These are phyloP conservation scores for Drosophila lacteicornis DNA, from an alignment of 1,140 invertebrate species.

Conservation along the genomic window DNA sequence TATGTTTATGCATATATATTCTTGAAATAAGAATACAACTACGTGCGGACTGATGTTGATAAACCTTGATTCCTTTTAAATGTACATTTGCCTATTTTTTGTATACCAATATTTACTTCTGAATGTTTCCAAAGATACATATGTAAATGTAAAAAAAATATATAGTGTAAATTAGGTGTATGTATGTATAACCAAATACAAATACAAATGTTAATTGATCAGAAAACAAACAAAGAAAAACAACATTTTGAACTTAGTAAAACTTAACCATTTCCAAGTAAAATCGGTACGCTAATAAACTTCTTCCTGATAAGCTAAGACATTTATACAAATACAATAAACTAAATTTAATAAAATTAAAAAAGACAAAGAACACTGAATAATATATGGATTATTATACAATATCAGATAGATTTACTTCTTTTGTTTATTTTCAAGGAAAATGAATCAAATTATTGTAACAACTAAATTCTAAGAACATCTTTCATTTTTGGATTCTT, in stretches of 20 bases:
- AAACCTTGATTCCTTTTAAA: conserved; percentile 33
- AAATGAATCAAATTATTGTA: conserved; percentile 11
- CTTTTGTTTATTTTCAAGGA: conserved; percentile 5
- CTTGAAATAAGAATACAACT: conserved; percentile 16
- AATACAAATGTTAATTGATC: conserved; percentile 31
- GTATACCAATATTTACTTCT: conserved; percentile 16
- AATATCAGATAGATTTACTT: conserved; percentile 12
- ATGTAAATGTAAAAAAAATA: conserved; percentile 23
- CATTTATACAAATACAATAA: conserved; percentile 19
- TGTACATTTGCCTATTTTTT: conserved; percentile 38
- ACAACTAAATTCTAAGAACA: conserved; percentile 10
- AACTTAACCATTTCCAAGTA: conserved; percentile 25
- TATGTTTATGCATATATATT: conserved; percentile 13
- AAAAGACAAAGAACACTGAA: not conserved
- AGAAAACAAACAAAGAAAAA: conserved; percentile 1
- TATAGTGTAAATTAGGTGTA: conserved; percentile 17
- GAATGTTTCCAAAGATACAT: conserved; percentile 19
- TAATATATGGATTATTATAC: conserved; percentile 8
- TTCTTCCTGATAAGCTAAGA: conserved; percentile 44
- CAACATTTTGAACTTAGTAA: conserved; percentile 33
- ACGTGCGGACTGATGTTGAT: conserved; percentile 36
- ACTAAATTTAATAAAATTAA: not conserved
- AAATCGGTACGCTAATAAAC: conserved; percentile 27
- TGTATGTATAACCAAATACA: conserved; percentile 25
- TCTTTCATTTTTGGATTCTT: conserved; percentile 6